Conservation (phyloP, 2,797 vertebrate genomes). For the Silurus aristotelis region DNA sequence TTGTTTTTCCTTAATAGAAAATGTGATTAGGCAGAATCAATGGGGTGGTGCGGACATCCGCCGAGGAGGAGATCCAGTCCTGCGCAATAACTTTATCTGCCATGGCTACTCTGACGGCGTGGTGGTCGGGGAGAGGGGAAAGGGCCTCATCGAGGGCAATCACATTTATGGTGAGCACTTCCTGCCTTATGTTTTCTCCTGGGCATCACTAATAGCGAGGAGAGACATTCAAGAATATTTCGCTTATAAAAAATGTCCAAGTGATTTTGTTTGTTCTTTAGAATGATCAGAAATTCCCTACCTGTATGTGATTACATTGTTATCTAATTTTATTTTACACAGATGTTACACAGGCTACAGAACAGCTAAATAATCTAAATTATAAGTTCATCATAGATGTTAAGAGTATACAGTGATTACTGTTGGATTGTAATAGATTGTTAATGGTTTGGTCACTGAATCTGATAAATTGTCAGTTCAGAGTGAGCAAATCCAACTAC, state of each 20-base stretch:
- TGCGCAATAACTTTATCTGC: slow-evolving; percentile 90
- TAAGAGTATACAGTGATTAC: no score
- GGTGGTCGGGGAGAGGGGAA: slow-evolving; percentile 87
- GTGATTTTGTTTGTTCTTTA: no score
- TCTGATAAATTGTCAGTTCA: no score
- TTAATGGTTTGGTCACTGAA: no score
- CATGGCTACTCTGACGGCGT: slow-evolving; percentile 87
- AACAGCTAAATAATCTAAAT: no score
- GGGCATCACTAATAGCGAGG: background rate
- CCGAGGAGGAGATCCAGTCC: slow-evolving; percentile 82
- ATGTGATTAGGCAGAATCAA: slow-evolving; percentile 89
- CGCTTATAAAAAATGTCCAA: no score
- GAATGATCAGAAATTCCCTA: background rate
- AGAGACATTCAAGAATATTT: no score
- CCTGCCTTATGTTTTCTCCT: background rate
- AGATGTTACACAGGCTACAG: no score
- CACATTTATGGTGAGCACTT: slow-evolving; percentile 82
- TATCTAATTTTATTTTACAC: no score
- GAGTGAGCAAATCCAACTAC: no score
- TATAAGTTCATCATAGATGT: no score
- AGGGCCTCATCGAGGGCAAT: slow-evolving; percentile 88
- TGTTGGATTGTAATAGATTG: no score
- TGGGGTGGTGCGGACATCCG: slow-evolving; percentile 92
- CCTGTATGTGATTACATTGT: background rate
- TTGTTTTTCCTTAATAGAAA: slow-evolving; percentile 71